Evolutionary conservation across 2,113 vertebrate species (phyloP).

Genomic region (Tinamus guttatus): DNA sequence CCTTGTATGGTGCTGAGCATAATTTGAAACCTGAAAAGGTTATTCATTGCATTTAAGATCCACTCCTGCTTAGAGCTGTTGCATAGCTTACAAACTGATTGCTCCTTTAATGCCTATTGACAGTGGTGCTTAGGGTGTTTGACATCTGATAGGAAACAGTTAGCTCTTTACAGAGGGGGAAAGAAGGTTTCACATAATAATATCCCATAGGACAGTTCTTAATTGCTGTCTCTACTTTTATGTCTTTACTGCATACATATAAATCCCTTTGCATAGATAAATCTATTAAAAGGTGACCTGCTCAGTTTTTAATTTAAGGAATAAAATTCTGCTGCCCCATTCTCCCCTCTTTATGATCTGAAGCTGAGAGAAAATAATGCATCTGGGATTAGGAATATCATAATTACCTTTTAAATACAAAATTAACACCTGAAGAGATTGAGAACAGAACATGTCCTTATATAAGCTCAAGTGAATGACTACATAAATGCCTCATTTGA

Average conservation of each 20-base stretch:
- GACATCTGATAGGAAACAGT: not conserved
- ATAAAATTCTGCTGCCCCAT: not conserved
- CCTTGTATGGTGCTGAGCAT: not conserved
- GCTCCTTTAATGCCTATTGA: not conserved
- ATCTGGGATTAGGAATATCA: not conserved
- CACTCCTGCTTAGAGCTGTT: not conserved
- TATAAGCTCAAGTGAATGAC: not conserved
- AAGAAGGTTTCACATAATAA: not conserved
- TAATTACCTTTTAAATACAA: slow-evolving; percentile 55
- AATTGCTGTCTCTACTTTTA: slow-evolving; percentile 36
- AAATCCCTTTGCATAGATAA: slow-evolving; percentile 16
- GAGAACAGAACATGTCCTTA: not conserved
- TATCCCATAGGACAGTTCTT: slow-evolving; percentile 25
- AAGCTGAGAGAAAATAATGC: slow-evolving; percentile 13
- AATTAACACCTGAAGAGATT: slow-evolving; percentile 22
- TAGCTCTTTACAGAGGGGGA: not conserved
- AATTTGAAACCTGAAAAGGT: not conserved
- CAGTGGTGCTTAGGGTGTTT: not conserved
- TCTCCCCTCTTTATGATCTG: not conserved
- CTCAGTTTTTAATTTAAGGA: slow-evolving; percentile 48
- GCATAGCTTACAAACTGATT: not conserved
- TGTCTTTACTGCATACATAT: slow-evolving; percentile 4
- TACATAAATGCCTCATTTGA: not conserved
- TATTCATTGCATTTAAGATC: not conserved
- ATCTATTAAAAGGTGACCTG: slow-evolving; percentile 41